Percentiles rank a stretch among this genome's conserved stretches.
These are phyloP conservation scores for Dryas iulia DNA, from an alignment of 1,140 invertebrate species.

Conservation along the genomic window DNA sequence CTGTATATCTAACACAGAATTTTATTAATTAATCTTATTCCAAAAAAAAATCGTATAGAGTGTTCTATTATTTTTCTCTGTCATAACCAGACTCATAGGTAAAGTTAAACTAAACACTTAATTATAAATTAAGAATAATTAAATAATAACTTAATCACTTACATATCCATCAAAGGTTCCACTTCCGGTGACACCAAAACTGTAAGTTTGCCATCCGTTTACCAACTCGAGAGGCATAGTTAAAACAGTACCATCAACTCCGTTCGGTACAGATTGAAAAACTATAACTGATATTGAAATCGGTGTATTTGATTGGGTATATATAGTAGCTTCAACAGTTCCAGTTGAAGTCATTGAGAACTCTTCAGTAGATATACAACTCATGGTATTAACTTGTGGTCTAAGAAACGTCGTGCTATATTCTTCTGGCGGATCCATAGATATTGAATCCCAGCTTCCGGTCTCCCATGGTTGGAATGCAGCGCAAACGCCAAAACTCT, in stretches of 20 bases:
- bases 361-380: constrained; percentile 38
- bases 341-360: constrained; percentile 35
- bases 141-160: no score
- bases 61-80: no score
- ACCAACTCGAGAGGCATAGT: background rate
- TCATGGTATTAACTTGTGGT: constrained; percentile 25
- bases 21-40: no score
- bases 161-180: constrained; percentile 38
- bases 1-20: no score
- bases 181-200: background rate
- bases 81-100: no score
- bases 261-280: constrained; percentile 16
- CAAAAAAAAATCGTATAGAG: no score
- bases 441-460: background rate
- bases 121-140: no score
- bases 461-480: background rate
- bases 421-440: constrained; percentile 23
- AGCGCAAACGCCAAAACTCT: background rate
- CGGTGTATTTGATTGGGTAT: constrained; percentile 23
- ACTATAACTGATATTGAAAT: constrained; percentile 36
- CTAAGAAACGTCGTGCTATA: constrained; percentile 22
- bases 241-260: background rate
- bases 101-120: no score
- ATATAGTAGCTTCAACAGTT: constrained; percentile 35
- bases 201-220: constrained; percentile 7